Conservation (phyloP, 2,113 vertebrate species). For the Grantiella picta region DNA sequence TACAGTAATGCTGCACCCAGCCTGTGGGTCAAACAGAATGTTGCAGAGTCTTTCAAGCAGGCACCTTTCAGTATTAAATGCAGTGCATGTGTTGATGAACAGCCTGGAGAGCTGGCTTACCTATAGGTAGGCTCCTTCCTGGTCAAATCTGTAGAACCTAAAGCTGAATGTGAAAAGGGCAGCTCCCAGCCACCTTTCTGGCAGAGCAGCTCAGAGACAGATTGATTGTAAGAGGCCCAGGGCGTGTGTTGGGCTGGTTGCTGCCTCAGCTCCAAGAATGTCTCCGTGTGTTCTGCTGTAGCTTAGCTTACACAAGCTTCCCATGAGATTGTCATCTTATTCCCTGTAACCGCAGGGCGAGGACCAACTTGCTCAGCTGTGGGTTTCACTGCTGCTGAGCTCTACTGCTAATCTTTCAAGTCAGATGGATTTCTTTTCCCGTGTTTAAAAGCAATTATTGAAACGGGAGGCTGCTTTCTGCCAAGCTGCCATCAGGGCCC, state of each 20-base stretch:
- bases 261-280: not conserved
- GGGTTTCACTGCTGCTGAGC: not conserved
- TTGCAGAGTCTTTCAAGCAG: not conserved
- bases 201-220: not conserved
- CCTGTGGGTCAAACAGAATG: not conserved
- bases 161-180: slow-evolving; percentile 48
- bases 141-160: not conserved
- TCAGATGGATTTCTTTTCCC: not conserved
- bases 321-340: not conserved
- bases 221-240: slow-evolving; percentile 32
- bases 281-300: not conserved
- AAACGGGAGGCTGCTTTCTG: slow-evolving; percentile 1
- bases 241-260: not conserved
- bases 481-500: not conserved
- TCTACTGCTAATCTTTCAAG: not conserved
- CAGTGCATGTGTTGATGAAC: not conserved
- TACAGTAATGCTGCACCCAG: not conserved
- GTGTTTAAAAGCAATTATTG: not conserved
- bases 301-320: not conserved
- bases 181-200: not conserved
- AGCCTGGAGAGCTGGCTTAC: not conserved
- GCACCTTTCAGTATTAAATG: slow-evolving; percentile 26
- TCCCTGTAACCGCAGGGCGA: not conserved
- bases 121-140: not conserved
- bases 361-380: slow-evolving; percentile 30